Evolutionary conservation across 2,113 vertebrate genomes (phyloP).

Genomic region (Neodon shergylaensis): DNA sequence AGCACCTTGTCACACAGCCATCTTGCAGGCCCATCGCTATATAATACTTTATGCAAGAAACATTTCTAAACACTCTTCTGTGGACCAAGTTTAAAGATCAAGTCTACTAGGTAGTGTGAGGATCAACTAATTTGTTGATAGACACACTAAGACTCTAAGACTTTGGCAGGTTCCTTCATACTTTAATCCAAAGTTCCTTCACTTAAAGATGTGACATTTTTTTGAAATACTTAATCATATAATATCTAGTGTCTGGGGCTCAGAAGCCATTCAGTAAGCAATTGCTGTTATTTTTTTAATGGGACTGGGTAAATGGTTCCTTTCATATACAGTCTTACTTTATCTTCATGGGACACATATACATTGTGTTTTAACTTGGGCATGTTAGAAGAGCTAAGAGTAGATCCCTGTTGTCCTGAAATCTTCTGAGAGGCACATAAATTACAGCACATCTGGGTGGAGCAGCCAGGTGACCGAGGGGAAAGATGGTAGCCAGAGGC

Average conservation of each 20-base stretch:
- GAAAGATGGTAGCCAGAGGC: background rate
- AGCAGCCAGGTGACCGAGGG: background rate
- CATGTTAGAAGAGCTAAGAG: background rate
- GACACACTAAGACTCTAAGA: background rate
- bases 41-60: background rate
- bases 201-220: background rate
- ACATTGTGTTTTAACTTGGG: background rate
- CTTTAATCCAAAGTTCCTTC: background rate
- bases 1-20: no score
- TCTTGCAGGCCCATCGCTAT: background rate
- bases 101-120: background rate
- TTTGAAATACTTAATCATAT: background rate
- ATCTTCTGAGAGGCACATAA: background rate
- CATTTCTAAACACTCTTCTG: background rate
- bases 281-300: background rate
- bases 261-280: background rate
- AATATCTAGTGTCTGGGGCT: background rate
- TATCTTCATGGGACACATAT: background rate
- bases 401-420: fast-evolving
- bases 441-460: background rate
- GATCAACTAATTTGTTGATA: background rate
- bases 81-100: background rate
- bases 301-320: background rate
- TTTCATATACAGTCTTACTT: background rate
- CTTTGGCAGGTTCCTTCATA: background rate